phyloP scores from a whole-genome alignment of 1,140 invertebrate genomes.

The Drosophila prosaltans region DNA sequence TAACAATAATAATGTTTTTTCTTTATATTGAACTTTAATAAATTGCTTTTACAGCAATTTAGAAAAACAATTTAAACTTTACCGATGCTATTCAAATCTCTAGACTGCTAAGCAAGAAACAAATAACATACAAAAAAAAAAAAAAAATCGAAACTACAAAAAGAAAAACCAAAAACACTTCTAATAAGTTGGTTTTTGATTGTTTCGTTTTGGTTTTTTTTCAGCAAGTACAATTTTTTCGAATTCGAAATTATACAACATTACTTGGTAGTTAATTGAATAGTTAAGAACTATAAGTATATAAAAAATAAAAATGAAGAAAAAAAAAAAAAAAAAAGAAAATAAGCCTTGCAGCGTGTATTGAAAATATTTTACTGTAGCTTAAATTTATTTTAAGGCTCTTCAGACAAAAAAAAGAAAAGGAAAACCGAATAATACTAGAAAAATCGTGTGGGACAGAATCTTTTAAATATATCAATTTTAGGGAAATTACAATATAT shows the following conservation, averaged over 20 bases:
- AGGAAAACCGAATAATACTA: background rate
- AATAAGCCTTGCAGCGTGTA: constrained; percentile 68
- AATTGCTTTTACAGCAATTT: constrained; percentile 72
- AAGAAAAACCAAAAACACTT: constrained; percentile 40
- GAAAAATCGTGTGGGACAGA: constrained; percentile 15
- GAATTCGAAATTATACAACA: constrained; percentile 68
- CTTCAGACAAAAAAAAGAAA: background rate
- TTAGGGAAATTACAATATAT: constrained; percentile 43
- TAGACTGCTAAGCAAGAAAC: constrained; percentile 70
- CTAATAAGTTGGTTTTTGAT: constrained; percentile 41
- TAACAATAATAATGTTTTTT: constrained; percentile 79
- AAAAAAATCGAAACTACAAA: constrained; percentile 16
- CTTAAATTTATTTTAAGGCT: constrained; percentile 67
- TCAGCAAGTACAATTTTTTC: constrained; percentile 54
- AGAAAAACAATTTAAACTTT: constrained; percentile 50
- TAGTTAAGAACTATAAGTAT: constrained; percentile 60
- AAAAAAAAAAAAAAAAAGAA: background rate
- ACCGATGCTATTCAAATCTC: constrained; percentile 65
- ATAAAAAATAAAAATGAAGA: background rate
- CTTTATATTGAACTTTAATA: constrained; percentile 69
- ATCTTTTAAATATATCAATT: constrained; percentile 64
- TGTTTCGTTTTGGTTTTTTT: constrained; percentile 51
- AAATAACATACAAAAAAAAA: constrained; percentile 16
- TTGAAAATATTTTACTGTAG: constrained; percentile 80
- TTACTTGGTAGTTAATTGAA: constrained; percentile 66